Conservation (phyloP, 1,140 invertebrate genomes). For the Cheumatopsyche charites region DNA sequence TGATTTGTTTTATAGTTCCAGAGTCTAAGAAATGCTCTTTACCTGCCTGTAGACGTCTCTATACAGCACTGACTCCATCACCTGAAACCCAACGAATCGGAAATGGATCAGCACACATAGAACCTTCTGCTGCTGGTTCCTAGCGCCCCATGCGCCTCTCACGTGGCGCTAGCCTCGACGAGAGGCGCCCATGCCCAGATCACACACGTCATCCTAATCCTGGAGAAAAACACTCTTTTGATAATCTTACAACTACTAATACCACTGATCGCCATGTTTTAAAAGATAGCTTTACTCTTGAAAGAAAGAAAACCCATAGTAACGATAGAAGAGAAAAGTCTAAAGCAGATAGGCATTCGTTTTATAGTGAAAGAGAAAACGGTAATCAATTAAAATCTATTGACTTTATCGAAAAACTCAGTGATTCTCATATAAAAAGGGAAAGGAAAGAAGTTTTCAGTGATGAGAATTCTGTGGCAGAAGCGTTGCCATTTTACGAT, state of each 20-base stretch:
- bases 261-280: constrained; percentile 22
- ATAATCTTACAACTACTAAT: constrained; percentile 7
- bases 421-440: constrained; percentile 15
- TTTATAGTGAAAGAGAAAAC: constrained; percentile 43
- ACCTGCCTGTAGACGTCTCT: constrained; percentile 39
- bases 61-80: constrained; percentile 17
- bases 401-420: constrained; percentile 31
- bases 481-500: constrained; percentile 15
- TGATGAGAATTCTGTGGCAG: constrained; percentile 1
- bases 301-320: constrained; percentile 25
- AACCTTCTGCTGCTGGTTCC: constrained; percentile 35
- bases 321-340: constrained; percentile 40
- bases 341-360: constrained; percentile 40
- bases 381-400: constrained; percentile 28
- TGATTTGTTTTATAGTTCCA: constrained; percentile 25
- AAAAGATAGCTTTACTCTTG: constrained; percentile 10
- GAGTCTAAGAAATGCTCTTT: constrained; percentile 35
- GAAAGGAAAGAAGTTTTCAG: constrained; percentile 9
- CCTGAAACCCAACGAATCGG: constrained; percentile 28
- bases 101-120: constrained; percentile 30
- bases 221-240: constrained; percentile 33
- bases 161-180: constrained; percentile 39
- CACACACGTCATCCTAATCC: constrained; percentile 1
- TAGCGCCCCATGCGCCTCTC: constrained; percentile 41
- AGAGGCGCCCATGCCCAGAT: constrained; percentile 35